These are phyloP conservation scores for Pissodes strobi DNA, from an alignment of 1,140 invertebrate genomes.

Conservation along the genomic window DNA sequence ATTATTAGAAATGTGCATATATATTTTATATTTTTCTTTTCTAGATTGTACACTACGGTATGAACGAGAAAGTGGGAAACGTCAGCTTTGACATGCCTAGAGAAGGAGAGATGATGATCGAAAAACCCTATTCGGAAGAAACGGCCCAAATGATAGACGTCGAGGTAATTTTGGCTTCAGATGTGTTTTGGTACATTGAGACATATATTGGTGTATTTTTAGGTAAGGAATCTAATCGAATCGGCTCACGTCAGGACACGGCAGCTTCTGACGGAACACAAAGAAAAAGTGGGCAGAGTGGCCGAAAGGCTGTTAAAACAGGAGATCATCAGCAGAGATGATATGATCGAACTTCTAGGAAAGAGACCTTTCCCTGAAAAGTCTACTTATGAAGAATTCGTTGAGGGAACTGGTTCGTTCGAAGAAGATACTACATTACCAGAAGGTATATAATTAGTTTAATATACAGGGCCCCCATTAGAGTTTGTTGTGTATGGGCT, in stretches of 20 bases:
- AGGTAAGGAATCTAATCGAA: constrained; percentile 82
- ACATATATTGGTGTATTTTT: not conserved
- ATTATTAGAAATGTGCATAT: not conserved
- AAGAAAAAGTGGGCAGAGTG: constrained; percentile 90
- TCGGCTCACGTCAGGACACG: constrained; percentile 81
- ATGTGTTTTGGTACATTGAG: no score
- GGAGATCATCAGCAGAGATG: constrained; percentile 94
- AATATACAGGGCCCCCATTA: not conserved
- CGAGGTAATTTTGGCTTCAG: no score
- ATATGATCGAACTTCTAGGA: constrained; percentile 97
- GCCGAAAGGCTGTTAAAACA: constrained; percentile 91
- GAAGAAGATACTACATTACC: constrained; percentile 96
- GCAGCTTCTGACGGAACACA: constrained; percentile 82
- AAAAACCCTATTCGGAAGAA: constrained; percentile 98
- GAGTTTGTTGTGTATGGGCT: not conserved
- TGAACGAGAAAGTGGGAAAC: constrained; percentile 97
- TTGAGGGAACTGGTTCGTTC: constrained; percentile 96
- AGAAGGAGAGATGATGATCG: constrained; percentile 88
- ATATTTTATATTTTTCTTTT: not conserved
- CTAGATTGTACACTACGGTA: constrained; percentile 84
- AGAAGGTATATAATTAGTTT: constrained; percentile 67
- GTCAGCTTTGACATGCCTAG: constrained; percentile 95
- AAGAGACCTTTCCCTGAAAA: constrained; percentile 96
- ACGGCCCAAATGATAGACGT: constrained; percentile 96
- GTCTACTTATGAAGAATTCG: constrained; percentile 99